Base-by-base conservation (phyloP, 2,113 vertebrate genomes). In the Haemorhous mexicanus region DNA sequence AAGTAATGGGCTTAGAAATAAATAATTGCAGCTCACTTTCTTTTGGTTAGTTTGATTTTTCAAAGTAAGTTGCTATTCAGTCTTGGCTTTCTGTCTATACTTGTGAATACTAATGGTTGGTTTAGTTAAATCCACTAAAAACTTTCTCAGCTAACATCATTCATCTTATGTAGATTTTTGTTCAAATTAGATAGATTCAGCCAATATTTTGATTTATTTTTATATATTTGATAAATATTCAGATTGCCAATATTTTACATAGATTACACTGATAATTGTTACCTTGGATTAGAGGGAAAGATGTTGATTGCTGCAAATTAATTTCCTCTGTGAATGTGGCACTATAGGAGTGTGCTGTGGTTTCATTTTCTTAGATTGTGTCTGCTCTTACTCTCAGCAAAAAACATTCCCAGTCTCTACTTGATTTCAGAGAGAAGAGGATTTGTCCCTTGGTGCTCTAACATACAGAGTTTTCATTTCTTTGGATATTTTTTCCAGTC, bases 381-480 rank as follows among this genome's bases (percentile, higher is more conserved):
- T 56, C 70, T 73, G 63, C 44, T 90, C n/a, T 58, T 87, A 28
- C 64, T 82, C 32, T 89, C 50, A 85, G 66, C 44, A 83, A 72
- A 92, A 67, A 56, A 43, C 63, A 83, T 93, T 95, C 55, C 13
- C 27, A 74, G 70, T 22, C 43, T 79, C 27, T 67, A 28, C 49
- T 87, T 90, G 30, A 67, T 94, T 90, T 95, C 33, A 62, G 63
- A 80, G 58, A 85, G 67, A 85, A 64, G 32, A 68, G 5, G 53
- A 93, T 91, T 87, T 93, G 30, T 89, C 87, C 78, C 84, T 90
- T 43, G 85, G 14, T 87, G 52, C 49, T 69, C 35, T 66, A 69
- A 90, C 50, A 73, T 61, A 50, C 41, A 85, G n/a, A 90, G 33
- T 39, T 95, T 80, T 95, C 67, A 92, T 93, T 90, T 90, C 79